These are phyloP conservation scores for Beroe forskalii DNA, from an alignment of 37 sponge, comb jelly and placozoan genomes.

Conservation along the genomic window DNA sequence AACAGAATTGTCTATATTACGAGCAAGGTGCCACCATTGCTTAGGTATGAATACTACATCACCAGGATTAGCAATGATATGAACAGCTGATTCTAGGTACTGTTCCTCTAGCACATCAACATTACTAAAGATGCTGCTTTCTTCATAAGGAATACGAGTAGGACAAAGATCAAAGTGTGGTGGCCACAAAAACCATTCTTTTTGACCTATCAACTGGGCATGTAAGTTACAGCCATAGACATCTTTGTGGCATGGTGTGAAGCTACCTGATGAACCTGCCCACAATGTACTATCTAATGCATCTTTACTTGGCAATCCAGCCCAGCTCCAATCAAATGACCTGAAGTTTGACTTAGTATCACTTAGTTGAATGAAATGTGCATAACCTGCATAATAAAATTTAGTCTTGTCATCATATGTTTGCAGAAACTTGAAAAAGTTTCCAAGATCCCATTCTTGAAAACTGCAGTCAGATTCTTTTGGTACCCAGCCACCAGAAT, in stretches of 20 bases:
- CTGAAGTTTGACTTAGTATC: not conserved
- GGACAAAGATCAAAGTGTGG: constrained; percentile 79
- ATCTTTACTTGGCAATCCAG: constrained; percentile 76
- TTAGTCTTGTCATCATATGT: not conserved
- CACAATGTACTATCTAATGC: constrained; percentile 78
- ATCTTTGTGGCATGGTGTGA: constrained; percentile 96
- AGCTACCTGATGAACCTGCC: constrained; percentile 85
- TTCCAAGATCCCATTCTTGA: not conserved
- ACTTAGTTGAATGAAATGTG: not conserved
- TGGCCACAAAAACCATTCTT: constrained; percentile 82
- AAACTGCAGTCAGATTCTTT: constrained; percentile 17
- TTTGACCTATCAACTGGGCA: constrained; percentile 83
- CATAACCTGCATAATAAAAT: constrained; percentile 16
- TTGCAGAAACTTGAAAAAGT: not conserved
- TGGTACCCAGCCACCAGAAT: not conserved
- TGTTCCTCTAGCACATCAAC: constrained; percentile 69
- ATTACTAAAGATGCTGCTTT: constrained; percentile 87
- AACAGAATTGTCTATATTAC: constrained; percentile 76
- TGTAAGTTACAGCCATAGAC: constrained; percentile 93
- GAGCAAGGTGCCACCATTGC: constrained; percentile 97
- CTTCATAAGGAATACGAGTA: constrained; percentile 90
- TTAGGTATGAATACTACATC: constrained; percentile 87
- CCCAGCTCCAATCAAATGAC: constrained; percentile 75
- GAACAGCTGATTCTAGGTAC: not conserved
- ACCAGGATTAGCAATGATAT: constrained; percentile 74